Evolutionary conservation across 2,113 vertebrate species (phyloP).

Genomic region (Ellobius talpinus): DNA sequence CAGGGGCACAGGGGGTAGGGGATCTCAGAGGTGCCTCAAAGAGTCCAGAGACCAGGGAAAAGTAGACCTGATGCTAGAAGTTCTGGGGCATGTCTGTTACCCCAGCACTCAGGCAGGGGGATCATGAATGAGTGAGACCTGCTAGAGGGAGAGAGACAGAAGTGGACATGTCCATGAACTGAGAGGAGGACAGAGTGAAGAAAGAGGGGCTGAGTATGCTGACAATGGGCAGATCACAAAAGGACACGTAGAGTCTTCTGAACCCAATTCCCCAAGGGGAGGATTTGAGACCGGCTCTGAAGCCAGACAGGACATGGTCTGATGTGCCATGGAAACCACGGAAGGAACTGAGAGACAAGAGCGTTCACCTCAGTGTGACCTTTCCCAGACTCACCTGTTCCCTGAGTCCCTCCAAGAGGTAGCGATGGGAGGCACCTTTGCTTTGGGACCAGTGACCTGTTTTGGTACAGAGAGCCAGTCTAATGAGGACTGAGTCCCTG

Average conservation of each 20-base stretch:
- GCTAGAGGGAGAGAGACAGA: background rate
- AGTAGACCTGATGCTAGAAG: background rate
- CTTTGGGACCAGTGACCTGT: slow-evolving; percentile 74
- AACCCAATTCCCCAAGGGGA: background rate
- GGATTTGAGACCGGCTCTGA: background rate
- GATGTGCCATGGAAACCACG: background rate
- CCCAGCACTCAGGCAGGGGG: background rate
- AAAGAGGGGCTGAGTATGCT: background rate
- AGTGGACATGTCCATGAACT: background rate
- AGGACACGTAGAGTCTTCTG: background rate
- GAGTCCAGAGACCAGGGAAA: background rate
- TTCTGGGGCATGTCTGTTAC: background rate
- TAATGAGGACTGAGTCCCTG: background rate
- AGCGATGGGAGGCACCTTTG: slow-evolving; percentile 60
- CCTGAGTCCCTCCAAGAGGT: slow-evolving; percentile 52
- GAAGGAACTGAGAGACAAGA: background rate
- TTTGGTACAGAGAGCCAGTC: slow-evolving; percentile 27
- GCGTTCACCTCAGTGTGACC: background rate
- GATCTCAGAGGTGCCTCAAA: background rate
- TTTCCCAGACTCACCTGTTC: slow-evolving; percentile 61
- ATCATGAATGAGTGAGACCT: background rate
- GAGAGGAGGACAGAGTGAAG: background rate
- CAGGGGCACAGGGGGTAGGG: background rate
- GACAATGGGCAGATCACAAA: background rate
- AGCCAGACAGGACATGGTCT: background rate